phyloP scores from a whole-genome alignment of 1,140 invertebrate genomes.

The Drepana arcuata region DNA sequence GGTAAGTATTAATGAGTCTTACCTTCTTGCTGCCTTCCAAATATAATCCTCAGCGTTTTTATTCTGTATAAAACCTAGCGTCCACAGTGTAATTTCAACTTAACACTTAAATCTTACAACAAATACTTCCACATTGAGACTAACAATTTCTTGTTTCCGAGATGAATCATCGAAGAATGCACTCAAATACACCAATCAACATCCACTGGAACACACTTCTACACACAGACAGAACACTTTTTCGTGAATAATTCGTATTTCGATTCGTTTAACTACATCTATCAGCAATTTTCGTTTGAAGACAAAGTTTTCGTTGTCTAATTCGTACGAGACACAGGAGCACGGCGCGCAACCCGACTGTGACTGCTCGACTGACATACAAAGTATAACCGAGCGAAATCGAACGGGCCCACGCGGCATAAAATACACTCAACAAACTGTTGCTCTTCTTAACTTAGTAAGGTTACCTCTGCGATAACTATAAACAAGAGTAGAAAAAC shows the following conservation, averaged over 20 bases:
- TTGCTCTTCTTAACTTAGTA: constrained; percentile 32
- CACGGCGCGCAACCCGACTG: constrained; percentile 21
- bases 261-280: constrained; percentile 28
- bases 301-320: constrained; percentile 43
- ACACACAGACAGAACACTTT: constrained; percentile 26
- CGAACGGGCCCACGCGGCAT: constrained; percentile 26
- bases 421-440: constrained; percentile 18
- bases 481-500: constrained; percentile 52
- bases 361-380: constrained; percentile 39
- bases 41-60: constrained; percentile 10
- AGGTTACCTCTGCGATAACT: constrained; percentile 31
- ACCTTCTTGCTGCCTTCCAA: constrained; percentile 20
- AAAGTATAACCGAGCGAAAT: constrained; percentile 51
- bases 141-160: constrained; percentile 56
- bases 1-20: too few species aligned
- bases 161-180: constrained; percentile 63
- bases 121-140: constrained; percentile 34
- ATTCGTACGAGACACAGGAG: constrained; percentile 27
- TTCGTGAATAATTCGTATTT: constrained; percentile 25
- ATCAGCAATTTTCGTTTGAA: constrained; percentile 30
- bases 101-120: constrained; percentile 36
- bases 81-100: constrained; percentile 30
- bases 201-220: constrained; percentile 27
- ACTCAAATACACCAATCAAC: constrained; percentile 34
- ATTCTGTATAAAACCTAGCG: constrained; percentile 19